Conservation (phyloP, 1,140 invertebrate genomes). For the Vollenhovia emeryi region DNA sequence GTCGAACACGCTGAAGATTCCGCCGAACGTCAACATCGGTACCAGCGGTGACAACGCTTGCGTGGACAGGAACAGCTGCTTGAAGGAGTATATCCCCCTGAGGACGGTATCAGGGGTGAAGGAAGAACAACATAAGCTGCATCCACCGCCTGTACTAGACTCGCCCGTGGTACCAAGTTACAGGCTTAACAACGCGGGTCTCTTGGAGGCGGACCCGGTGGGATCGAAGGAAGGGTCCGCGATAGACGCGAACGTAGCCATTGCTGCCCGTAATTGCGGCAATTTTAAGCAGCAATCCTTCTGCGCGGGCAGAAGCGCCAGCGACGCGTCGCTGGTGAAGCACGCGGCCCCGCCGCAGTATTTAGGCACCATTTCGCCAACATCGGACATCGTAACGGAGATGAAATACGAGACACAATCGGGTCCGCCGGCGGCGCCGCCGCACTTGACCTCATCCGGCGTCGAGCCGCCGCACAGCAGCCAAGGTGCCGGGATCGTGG, state of each 20-base stretch:
- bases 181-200: slow-evolving; percentile 72
- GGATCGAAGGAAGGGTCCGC: slow-evolving; percentile 67
- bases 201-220: not conserved
- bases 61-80: not conserved
- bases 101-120: not conserved
- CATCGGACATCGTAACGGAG: slow-evolving; percentile 74
- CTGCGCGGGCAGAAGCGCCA: slow-evolving; percentile 35
- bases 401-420: slow-evolving; percentile 84
- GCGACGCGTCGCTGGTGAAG: slow-evolving; percentile 50
- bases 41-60: not conserved
- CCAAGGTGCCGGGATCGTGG: slow-evolving; percentile 79
- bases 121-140: slow-evolving; percentile 18
- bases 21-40: not conserved
- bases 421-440: slow-evolving; percentile 76
- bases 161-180: slow-evolving; percentile 7
- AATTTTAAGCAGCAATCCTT: not conserved
- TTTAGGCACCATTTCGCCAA: slow-evolving; percentile 60
- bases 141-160: not conserved
- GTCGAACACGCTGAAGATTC: slow-evolving; percentile 64
- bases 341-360: slow-evolving; percentile 40
- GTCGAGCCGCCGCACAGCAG: slow-evolving; percentile 83
- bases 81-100: not conserved
- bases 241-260: not conserved
- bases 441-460: slow-evolving; percentile 79
- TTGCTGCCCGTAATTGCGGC: not conserved